Conservation (phyloP, 2,888 invertebrate species). For the Leptogaster cylindrica region DNA sequence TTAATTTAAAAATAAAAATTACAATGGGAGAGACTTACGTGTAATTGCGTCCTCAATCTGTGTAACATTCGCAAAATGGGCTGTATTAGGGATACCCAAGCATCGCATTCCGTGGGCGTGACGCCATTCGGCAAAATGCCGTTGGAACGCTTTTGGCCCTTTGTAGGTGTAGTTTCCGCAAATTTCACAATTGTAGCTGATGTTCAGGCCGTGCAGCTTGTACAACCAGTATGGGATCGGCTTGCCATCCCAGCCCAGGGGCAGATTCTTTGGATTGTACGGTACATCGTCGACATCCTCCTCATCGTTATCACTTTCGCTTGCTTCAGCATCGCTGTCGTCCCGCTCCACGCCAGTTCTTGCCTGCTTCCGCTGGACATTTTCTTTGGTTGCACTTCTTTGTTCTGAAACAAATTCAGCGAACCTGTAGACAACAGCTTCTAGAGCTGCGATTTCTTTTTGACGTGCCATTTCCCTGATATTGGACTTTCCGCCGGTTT, state of each 20-base stretch:
- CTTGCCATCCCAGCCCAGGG: conserved; percentile 98
- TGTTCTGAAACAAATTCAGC: conserved; percentile 85
- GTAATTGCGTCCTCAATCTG: conserved; percentile 97
- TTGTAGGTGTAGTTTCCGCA: conserved; percentile 99
- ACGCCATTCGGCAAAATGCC: conserved; percentile 95
- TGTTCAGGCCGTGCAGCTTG: conserved; percentile 97
- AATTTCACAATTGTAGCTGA: conserved; percentile 98
- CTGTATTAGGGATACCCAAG: conserved; percentile 98
- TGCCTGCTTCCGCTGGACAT: conserved; percentile 97
- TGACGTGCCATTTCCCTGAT: conserved; percentile 71
- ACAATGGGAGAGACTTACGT: conserved; percentile 66
- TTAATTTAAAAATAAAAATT: neutral
- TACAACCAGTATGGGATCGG: conserved; percentile 97
- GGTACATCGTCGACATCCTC: conserved; percentile 95
- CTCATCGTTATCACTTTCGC: conserved; percentile 78
- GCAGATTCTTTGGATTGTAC: conserved; percentile 99
- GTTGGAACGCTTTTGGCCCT: conserved; percentile 98
- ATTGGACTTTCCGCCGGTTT: conserved; percentile 68
- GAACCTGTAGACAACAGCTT: conserved; percentile 88
- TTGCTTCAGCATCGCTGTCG: conserved; percentile 89
- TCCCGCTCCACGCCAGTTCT: conserved; percentile 92
- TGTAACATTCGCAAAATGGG: conserved; percentile 99
- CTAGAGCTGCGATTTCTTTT: conserved; percentile 85
- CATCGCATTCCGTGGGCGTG: conserved; percentile 97
- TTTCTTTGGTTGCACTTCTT: conserved; percentile 91